phyloP scores from a whole-genome alignment of 30 jellyfish, hydroid and myxozoan genomes.

The Mastigias papua region DNA sequence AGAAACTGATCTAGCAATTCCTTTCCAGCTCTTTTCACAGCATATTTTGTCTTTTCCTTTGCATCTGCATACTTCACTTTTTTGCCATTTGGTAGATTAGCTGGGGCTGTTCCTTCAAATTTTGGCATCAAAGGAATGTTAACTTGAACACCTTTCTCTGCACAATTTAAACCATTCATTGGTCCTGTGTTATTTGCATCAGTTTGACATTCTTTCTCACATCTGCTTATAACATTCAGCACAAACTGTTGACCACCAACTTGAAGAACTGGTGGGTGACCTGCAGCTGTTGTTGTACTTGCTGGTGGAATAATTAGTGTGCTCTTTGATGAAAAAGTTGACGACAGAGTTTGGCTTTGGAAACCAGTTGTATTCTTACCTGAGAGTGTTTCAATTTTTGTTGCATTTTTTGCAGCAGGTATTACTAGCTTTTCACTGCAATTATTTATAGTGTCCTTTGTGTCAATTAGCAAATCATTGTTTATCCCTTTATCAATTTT shows the following conservation, averaged over 20 bases:
- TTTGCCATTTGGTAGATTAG: constrained; percentile 55
- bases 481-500: background rate
- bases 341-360: background rate
- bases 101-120: constrained; percentile 64
- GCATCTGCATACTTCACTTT: constrained; percentile 66
- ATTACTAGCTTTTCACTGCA: background rate
- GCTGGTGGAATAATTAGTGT: constrained; percentile 52
- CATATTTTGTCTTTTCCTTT: constrained; percentile 51
- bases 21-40: constrained; percentile 59
- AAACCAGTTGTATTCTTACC: background rate
- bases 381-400: background rate
- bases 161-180: too few species aligned
- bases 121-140: constrained; percentile 62
- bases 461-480: background rate
- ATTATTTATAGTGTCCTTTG: background rate
- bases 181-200: background rate
- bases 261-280: constrained; percentile 77
- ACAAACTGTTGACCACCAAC: constrained; percentile 82
- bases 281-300: constrained; percentile 35
- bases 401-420: background rate
- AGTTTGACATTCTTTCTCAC: constrained; percentile 69
- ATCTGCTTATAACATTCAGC: constrained; percentile 62
- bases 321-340: constrained; percentile 11
- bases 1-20: constrained; percentile 73
- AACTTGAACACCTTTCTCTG: constrained; percentile 69